These are phyloP conservation scores for Leptocoma aspasia DNA, from an alignment of 2,113 vertebrate genomes.

Conservation along the genomic window DNA sequence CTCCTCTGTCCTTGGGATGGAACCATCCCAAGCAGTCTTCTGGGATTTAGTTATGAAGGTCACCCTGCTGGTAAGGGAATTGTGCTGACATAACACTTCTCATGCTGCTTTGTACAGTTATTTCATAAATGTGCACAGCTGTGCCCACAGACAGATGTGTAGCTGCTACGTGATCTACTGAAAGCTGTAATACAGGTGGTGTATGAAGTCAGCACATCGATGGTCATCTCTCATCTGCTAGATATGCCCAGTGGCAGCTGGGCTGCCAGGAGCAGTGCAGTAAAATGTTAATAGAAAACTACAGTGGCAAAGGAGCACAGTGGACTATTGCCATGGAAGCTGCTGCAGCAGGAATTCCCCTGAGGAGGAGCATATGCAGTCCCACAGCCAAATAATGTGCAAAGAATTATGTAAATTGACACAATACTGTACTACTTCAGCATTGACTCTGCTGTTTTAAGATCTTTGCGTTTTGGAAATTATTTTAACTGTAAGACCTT, in stretches of 20 bases:
- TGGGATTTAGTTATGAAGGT: not conserved
- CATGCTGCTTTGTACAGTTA: not conserved
- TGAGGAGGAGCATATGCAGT: not conserved
- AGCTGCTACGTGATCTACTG: not conserved
- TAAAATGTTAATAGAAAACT: not conserved
- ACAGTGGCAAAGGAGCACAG: not conserved
- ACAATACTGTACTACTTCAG: fast-evolving
- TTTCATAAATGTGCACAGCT: not conserved
- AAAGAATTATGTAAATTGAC: not conserved
- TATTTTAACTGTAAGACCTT: not conserved
- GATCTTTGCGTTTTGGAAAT: not conserved
- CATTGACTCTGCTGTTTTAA: not conserved
- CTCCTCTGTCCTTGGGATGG: not conserved
- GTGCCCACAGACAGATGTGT: not conserved
- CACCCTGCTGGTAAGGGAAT: not conserved
- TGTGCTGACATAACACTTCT: not conserved
- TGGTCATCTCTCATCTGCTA: not conserved
- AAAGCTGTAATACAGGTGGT: not conserved
- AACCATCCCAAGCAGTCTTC: not conserved
- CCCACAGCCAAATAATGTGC: not conserved
- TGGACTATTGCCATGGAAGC: not conserved
- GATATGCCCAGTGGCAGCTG: not conserved
- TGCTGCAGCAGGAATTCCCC: not conserved
- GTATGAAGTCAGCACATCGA: not conserved
- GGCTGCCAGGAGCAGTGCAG: not conserved